Conservation (phyloP, 2,797 vertebrate genomes). For the Carcharodon carcharias region DNA sequence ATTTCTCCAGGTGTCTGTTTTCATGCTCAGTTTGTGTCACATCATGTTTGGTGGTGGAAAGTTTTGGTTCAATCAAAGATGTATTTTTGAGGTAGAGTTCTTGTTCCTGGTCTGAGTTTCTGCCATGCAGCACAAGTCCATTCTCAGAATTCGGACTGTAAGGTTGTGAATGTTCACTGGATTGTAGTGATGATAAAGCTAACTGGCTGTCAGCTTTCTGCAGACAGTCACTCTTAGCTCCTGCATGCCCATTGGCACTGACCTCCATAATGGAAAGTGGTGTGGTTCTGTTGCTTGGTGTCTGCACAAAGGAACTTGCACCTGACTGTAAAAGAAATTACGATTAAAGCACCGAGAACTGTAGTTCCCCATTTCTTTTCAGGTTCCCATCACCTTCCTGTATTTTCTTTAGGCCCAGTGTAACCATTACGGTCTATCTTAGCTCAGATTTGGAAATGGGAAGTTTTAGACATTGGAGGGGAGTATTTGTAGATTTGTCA, state of each 20-base stretch:
- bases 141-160: slow-evolving; percentile 24
- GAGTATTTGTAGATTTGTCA: not conserved
- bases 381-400: not conserved
- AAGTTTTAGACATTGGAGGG: slow-evolving; percentile 46
- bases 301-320: slow-evolving; percentile 48
- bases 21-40: not conserved
- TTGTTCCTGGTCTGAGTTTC: not conserved
- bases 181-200: slow-evolving; percentile 28
- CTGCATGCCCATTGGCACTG: not conserved
- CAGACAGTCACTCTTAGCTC: not conserved
- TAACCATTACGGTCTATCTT: not conserved
- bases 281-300: slow-evolving; percentile 48
- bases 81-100: not conserved
- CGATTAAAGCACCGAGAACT: not conserved
- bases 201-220: slow-evolving; percentile 34
- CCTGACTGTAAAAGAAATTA: not conserved
- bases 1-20: not conserved
- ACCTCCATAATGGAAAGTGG: slow-evolving; percentile 42
- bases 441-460: not conserved
- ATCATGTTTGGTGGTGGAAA: not conserved
- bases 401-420: not conserved
- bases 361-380: not conserved
- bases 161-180: slow-evolving; percentile 9
- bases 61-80: not conserved
- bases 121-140: not conserved